These are phyloP conservation scores for Chloropsis cyanopogon DNA, from an alignment of 2,113 vertebrate species.

Conservation along the genomic window DNA sequence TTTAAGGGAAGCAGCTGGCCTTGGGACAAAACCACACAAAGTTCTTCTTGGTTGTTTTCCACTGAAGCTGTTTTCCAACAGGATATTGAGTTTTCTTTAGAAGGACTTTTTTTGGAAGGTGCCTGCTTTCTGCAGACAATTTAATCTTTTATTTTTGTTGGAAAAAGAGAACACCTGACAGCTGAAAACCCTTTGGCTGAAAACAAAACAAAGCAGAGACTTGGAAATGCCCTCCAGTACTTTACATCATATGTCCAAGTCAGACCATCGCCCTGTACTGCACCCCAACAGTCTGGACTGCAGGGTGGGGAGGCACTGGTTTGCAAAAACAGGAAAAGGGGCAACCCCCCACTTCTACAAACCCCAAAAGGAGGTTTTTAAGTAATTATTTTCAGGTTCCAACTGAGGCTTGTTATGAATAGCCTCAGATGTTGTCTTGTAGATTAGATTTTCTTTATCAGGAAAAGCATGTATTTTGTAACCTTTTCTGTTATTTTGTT, in stretches of 20 bases:
- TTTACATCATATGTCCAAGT: accelerated
- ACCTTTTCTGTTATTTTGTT: background rate
- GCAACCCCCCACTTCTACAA: background rate
- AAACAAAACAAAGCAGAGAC: background rate
- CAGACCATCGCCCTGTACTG: accelerated
- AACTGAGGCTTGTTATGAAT: background rate
- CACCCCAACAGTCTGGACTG: background rate
- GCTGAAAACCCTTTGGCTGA: constrained; percentile 23
- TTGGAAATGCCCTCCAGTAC: background rate
- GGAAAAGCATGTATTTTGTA: background rate
- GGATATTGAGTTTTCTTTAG: constrained; percentile 47
- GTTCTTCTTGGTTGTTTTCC: constrained; percentile 11
- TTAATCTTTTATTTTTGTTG: constrained; percentile 54
- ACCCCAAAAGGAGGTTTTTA: background rate
- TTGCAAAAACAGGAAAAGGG: background rate
- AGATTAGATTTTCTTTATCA: background rate
- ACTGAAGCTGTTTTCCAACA: constrained; percentile 19
- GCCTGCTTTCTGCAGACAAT: constrained; percentile 17
- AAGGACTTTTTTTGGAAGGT: constrained; percentile 1
- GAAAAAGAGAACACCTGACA: constrained; percentile 39
- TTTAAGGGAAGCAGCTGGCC: background rate
- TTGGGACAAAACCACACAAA: background rate
- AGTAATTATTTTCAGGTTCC: background rate
- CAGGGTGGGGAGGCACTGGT: background rate
- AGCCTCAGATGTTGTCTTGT: background rate